Percentiles rank a stretch among this genome's conserved stretches.
Evolutionary conservation across 1,140 invertebrate genomes (phyloP).

Genomic region (Drosophila bocqueti): DNA sequence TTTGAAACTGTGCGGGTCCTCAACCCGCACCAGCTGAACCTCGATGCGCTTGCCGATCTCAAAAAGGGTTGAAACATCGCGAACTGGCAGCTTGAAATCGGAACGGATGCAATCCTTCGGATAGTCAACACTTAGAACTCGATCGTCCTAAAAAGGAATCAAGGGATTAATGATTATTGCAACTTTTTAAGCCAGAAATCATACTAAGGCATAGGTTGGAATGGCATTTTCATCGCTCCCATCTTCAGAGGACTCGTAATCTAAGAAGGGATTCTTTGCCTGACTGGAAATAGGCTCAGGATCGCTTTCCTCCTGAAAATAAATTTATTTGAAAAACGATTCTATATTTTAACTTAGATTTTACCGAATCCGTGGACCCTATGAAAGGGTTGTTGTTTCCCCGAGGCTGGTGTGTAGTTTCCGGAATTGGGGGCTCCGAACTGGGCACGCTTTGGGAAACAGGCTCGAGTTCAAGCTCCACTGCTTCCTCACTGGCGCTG

Average conservation of each 20-base stretch:
- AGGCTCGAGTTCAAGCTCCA: background rate
- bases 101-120: constrained; percentile 51
- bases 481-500: too few species aligned
- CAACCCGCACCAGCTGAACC: constrained; percentile 55
- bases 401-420: background rate
- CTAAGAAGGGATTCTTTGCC: background rate
- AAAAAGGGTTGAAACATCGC: constrained; percentile 6
- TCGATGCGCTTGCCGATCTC: constrained; percentile 18
- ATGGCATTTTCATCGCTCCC: constrained; percentile 47
- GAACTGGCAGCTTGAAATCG: constrained; percentile 35
- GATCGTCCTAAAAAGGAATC: constrained; percentile 19
- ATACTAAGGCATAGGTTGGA: constrained; percentile 54
- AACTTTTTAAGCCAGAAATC: background rate
- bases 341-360: too few species aligned
- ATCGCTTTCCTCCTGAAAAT: background rate
- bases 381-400: background rate
- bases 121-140: constrained; percentile 63
- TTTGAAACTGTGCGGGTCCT: constrained; percentile 64
- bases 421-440: too few species aligned
- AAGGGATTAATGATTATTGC: background rate
- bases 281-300: too few species aligned
- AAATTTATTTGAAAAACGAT: too few species aligned
- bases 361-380: constrained; percentile 25
- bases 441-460: background rate
- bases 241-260: constrained; percentile 37